Evolutionary conservation across 2,797 vertebrate species (phyloP).

Genomic region (Naso thynnoides): DNA sequence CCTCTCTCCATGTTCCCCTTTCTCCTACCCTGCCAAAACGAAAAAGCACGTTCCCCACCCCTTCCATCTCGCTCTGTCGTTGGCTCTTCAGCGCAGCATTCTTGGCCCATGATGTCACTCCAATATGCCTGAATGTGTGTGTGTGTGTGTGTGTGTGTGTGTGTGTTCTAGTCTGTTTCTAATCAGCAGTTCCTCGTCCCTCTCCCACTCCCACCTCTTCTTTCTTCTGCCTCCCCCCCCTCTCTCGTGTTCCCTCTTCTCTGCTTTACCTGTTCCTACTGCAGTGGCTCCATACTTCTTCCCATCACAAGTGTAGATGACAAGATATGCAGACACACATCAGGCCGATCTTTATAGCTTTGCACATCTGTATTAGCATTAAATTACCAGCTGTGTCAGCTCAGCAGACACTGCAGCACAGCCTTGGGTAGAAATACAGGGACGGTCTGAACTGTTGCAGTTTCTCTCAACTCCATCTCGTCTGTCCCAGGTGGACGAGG

Average conservation of each 20-base stretch:
- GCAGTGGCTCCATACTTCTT: slow-evolving; percentile 42
- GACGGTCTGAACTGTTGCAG: not conserved
- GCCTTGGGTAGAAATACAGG: not conserved
- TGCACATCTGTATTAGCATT: slow-evolving; percentile 27
- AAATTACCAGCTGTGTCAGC: slow-evolving; percentile 16
- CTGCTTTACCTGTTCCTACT: slow-evolving; percentile 50
- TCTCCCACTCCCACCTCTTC: slow-evolving; percentile 66
- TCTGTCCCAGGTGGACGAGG: slow-evolving; percentile 78
- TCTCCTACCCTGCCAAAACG: slow-evolving; percentile 55
- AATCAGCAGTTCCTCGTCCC: slow-evolving; percentile 82
- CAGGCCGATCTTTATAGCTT: slow-evolving; percentile 11
- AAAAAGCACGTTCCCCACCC: slow-evolving; percentile 75
- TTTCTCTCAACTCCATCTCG: not conserved
- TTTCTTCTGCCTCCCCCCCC: slow-evolving; percentile 64
- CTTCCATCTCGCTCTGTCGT: slow-evolving; percentile 81
- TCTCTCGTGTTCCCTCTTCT: slow-evolving; percentile 59
- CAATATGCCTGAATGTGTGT: slow-evolving; percentile 63
- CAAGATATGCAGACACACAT: slow-evolving; percentile 13
- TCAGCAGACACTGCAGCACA: slow-evolving; percentile 3
- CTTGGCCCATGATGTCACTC: slow-evolving; percentile 85
- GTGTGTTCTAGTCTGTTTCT: slow-evolving; percentile 85
- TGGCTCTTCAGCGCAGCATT: slow-evolving; percentile 83
- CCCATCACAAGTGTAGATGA: slow-evolving; percentile 27
- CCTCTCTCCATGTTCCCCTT: slow-evolving; percentile 59
- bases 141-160: slow-evolving; percentile 67